Base-by-base conservation (phyloP, 2,888 invertebrate genomes). In the Sicus ferrugineus region DNA sequence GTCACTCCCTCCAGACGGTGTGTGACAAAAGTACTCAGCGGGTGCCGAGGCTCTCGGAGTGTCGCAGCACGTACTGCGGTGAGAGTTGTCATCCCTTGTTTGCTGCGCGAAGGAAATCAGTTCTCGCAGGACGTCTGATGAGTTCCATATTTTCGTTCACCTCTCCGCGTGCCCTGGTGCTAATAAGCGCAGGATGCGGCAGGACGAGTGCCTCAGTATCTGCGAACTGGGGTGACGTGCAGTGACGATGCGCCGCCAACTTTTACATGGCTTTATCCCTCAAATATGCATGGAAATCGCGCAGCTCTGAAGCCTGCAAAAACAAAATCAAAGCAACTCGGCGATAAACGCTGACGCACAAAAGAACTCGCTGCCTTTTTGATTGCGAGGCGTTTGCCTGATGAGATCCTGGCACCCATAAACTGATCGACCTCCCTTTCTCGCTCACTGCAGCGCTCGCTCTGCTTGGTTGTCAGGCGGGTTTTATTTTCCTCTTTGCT, bases 321-420 rank as follows among this genome's bases (percentile, higher is more conserved):
- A 46, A 28, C 30, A 59, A 19, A 67, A 67, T 58, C 56, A 56
- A n/a, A 30, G 46, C 42, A 58, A 46, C 30, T 52, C 30, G 23
- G 34, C 28, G 26, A 58, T 38, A 58, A 46, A 48, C 48, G 28
- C 28, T 65, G 56, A 42, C 46, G 48, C 67, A 67, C 67, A 67
- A 67, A 67, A 59, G 46, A 54, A 30, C 67, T 67, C 59, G 26
- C 9, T 81, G 82, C 81, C 82, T 82, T 82, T 82, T 82, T 82
- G 82, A 82, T 82, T 82, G 80, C 75, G 75, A 82, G 82, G 82
- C 82, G 81, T 80, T 81, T 78, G 77, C 76, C 77, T 80, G 80
- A 81, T 80, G 79, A 76, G 81, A 82, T 82, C 80, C 78, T 76
- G 77, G 78, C 81, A 81, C 80, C 80, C 82, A 79, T 70, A 73